phyloP scores from a whole-genome alignment of 2,888 invertebrate species.

The Dasypolia templi region DNA sequence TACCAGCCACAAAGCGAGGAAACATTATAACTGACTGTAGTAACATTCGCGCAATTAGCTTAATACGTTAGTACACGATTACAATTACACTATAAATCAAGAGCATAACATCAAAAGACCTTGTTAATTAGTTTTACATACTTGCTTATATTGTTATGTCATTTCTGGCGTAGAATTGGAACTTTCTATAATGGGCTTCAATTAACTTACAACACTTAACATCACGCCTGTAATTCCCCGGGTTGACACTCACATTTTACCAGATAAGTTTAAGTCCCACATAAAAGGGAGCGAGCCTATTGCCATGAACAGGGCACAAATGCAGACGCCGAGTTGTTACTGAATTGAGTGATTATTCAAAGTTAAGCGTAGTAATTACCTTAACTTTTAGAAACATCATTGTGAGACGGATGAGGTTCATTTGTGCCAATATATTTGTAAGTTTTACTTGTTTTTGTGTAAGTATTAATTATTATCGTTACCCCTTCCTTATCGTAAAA shows the following conservation, averaged over 20 bases:
- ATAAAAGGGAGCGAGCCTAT: too few species aligned
- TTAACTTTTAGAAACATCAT: too few species aligned
- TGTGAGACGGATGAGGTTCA: too few species aligned
- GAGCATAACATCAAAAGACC: slow-evolving; percentile 24
- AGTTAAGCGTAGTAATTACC: not conserved
- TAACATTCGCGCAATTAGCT: slow-evolving; percentile 24
- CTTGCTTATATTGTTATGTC: slow-evolving; percentile 1
- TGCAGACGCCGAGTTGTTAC: too few species aligned
- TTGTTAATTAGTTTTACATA: slow-evolving; percentile 35
- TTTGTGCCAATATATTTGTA: too few species aligned
- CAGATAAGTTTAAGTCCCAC: too few species aligned
- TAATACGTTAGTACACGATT: not conserved
- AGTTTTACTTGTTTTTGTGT: too few species aligned
- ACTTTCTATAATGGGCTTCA: not conserved
- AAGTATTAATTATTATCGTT: too few species aligned
- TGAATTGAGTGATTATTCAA: not conserved
- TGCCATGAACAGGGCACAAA: too few species aligned
- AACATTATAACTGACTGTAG: slow-evolving; percentile 1
- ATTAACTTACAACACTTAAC: not conserved
- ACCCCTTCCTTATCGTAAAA: too few species aligned
- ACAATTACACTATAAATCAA: slow-evolving; percentile 18
- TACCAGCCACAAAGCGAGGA: slow-evolving; percentile 11
- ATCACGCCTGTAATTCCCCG: too few species aligned
- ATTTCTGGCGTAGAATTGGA: not conserved
- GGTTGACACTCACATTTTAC: too few species aligned